These are phyloP conservation scores for Tiaroga cobitis DNA, from an alignment of 2,797 vertebrate genomes.

Conservation along the genomic window DNA sequence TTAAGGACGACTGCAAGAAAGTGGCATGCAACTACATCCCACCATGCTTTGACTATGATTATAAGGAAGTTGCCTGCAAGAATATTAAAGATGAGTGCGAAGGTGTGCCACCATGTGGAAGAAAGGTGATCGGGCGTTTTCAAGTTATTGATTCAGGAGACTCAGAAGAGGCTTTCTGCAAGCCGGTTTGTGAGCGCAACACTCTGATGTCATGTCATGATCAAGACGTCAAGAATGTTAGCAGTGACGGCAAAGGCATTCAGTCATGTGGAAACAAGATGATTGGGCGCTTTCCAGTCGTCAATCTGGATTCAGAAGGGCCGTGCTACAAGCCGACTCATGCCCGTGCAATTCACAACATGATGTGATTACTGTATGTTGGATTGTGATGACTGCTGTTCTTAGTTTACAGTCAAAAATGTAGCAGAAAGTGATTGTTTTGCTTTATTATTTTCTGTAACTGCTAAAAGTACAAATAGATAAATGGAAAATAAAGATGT, in stretches of 20 bases:
- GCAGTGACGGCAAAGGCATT: not conserved
- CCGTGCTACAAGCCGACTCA: not conserved
- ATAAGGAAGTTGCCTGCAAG: not conserved
- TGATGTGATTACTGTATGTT: not conserved
- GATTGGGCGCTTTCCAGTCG: not conserved
- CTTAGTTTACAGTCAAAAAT: not conserved
- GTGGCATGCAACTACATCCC: not conserved
- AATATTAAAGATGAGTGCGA: not conserved
- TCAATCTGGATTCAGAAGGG: conserved; percentile 6
- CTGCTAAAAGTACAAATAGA: not conserved
- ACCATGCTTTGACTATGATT: not conserved
- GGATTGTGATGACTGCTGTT: not conserved
- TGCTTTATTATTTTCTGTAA: not conserved
- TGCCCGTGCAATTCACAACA: not conserved
- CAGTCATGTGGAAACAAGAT: not conserved
- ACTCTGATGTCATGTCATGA: conserved; percentile 1
- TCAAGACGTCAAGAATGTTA: conserved; percentile 2
- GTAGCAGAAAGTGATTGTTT: not conserved
- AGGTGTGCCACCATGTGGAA: not conserved
- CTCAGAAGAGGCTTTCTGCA: not conserved
- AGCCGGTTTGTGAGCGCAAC: not conserved
- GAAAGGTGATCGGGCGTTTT: not conserved
- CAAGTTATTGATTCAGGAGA: not conserved
- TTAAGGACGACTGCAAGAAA: not conserved
- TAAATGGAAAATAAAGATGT: not conserved